Conservation (phyloP, 2,888 invertebrate species). For the Pseudeuparius sepicola region DNA sequence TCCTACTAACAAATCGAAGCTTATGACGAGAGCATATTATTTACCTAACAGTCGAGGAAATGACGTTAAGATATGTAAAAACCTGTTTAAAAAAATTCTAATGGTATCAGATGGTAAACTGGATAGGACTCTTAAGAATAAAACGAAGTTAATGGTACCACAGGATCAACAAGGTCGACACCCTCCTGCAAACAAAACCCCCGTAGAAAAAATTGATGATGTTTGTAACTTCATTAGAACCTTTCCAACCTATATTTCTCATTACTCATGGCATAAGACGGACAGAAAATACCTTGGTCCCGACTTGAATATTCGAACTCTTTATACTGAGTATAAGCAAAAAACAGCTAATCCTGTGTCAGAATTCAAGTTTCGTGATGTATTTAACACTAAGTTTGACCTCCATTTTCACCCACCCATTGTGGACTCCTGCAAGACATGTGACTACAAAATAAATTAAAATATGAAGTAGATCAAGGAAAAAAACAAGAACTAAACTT, state of each 20-base stretch:
- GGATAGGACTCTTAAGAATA: conserved; percentile 1
- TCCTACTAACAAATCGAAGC: conserved; percentile 2
- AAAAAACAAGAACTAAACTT: conserved; percentile 2
- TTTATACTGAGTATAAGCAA: neutral
- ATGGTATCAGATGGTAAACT: conserved; percentile 3
- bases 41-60: conserved; percentile 3
- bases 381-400: conserved; percentile 4
- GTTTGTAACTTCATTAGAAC: no score
- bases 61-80: conserved; percentile 2
- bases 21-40: neutral
- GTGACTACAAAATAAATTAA: conserved; percentile 1
- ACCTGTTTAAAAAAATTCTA: conserved; percentile 3
- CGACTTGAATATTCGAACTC: conserved; percentile 1
- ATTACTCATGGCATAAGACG: conserved; percentile 7
- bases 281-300: no score
- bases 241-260: conserved; percentile 5
- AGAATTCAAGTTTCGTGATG: conserved; percentile 3
- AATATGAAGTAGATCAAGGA: conserved; percentile 2
- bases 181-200: conserved; percentile 6
- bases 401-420: conserved; percentile 9
- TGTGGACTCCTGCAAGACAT: conserved; percentile 8
- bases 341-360: no score
- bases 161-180: neutral
- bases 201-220: no score
- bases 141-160: conserved; percentile 1